Conservation (phyloP, 2,888 invertebrate genomes). For the Physocephala rufipes region DNA sequence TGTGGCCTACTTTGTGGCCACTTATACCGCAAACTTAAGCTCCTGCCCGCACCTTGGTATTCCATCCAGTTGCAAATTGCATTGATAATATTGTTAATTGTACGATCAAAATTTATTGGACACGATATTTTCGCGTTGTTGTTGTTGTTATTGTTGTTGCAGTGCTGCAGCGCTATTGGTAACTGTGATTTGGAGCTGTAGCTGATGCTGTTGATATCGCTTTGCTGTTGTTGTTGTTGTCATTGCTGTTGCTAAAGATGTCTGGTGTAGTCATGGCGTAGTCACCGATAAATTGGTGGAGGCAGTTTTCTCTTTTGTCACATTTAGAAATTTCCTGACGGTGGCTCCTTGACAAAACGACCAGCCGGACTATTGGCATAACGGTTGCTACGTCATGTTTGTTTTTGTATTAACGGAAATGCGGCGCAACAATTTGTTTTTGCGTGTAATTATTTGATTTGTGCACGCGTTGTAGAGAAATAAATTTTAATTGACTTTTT, state of each 20-base stretch:
- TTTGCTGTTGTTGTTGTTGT: too few relatives aligned
- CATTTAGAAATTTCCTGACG: slow-evolving; percentile 31
- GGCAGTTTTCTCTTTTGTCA: slow-evolving; percentile 36
- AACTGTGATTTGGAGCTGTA: slow-evolving; percentile 31
- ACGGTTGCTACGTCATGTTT: slow-evolving; percentile 1
- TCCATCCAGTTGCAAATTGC: slow-evolving; percentile 35
- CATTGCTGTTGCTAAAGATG: too few relatives aligned
- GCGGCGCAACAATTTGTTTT: slow-evolving; percentile 30
- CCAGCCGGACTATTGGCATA: slow-evolving; percentile 10
- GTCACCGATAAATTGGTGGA: too few relatives aligned
- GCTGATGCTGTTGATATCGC: too few relatives aligned
- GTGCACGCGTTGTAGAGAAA: slow-evolving; percentile 32
- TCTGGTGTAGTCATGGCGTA: slow-evolving; percentile 23
- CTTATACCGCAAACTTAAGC: slow-evolving; percentile 1
- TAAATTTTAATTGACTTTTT: slow-evolving; percentile 44
- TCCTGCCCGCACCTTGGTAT: slow-evolving; percentile 9
- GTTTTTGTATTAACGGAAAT: slow-evolving; percentile 36
- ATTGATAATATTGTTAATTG: slow-evolving; percentile 42
- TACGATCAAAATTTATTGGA: slow-evolving; percentile 43
- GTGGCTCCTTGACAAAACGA: slow-evolving; percentile 7
- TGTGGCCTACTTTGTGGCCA: slow-evolving; percentile 25
- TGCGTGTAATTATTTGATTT: slow-evolving; percentile 32
- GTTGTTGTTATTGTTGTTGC: slow-evolving; percentile 16
- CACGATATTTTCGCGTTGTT: slow-evolving; percentile 35
- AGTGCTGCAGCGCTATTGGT: slow-evolving; percentile 12